Base-by-base conservation (phyloP, 1,140 invertebrate species). In the Polypedilum pembai region DNA sequence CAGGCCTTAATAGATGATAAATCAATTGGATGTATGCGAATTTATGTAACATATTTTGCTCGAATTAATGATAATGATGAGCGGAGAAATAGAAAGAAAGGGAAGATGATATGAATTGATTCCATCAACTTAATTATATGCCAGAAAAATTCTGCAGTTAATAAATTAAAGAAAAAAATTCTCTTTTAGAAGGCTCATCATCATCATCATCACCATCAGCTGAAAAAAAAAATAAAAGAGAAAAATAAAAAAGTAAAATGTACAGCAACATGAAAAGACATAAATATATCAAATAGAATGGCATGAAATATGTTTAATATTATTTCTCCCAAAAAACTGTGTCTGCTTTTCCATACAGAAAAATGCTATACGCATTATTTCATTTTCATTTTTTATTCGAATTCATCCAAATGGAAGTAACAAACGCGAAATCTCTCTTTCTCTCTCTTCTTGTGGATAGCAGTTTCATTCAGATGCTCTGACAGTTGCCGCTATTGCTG, bases 11-110 rank as follows among this genome's bases (percentile, higher is more conserved):
- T 56, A 56, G n/a, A 56, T 56, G 45, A 56, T 56, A n/a, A 56
- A 56, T 56, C 45, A n/a, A n/a, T 33, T 33, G 12, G 15, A 56
- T 56, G 45, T 56, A 56, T 56, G 45, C 45, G n/a, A 56, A 4
- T 12, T 56, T 15, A 56, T 56, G 45, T 56, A 21, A 69, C 65
- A 69, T 69, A 69, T 69, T 69, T n/a, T 69, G 18, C 65, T 69
- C 20, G 65, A 69, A 69, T 18, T 69, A 69, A 69, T 69, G 65
- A 69, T 69, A 21, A 69, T 69, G 45, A 56, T n/a, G 45, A n/a
- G 45, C 45, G 12, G n/a, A n/a, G 8, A 56, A 4, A 56, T 56
- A 56, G 4, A n/a, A 56, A n/a, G 45, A n/a, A 12, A 56, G 45
- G 3, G 45, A 56, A 56, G 15, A 45, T 41, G 40, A 8, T 56